These are phyloP conservation scores for Lasioglossum calceatum DNA, from an alignment of 2,888 invertebrate species.

Conservation along the genomic window DNA sequence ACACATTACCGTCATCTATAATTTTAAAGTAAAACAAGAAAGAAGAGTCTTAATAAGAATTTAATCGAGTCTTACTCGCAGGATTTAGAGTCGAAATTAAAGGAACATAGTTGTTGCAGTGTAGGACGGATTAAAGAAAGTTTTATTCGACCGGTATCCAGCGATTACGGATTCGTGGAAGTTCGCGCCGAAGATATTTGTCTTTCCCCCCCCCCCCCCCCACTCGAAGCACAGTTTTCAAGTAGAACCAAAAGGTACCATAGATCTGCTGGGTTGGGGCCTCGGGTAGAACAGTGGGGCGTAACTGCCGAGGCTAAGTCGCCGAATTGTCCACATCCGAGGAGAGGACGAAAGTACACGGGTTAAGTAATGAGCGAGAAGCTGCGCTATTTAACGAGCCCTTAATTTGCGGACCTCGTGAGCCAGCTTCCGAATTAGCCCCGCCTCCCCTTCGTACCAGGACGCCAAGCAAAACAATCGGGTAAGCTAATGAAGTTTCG, in stretches of 20 bases:
- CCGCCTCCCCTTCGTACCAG: not conserved
- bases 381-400: constrained; percentile 51
- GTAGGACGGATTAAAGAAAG: not conserved
- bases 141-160: not conserved
- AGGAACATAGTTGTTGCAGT: not conserved
- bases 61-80: not conserved
- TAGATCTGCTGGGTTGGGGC: not conserved
- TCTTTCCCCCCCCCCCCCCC: too few relatives aligned
- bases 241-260: constrained; percentile 9
- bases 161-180: not conserved
- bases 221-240: not conserved
- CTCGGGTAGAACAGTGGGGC: not conserved
- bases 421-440: constrained; percentile 35
- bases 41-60: not conserved
- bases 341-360: constrained; percentile 38
- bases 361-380: constrained; percentile 43
- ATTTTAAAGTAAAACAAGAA: not conserved
- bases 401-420: constrained; percentile 48
- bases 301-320: constrained; percentile 33
- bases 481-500: constrained; percentile 57
- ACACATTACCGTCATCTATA: too few relatives aligned
- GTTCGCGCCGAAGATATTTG: not conserved
- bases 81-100: not conserved
- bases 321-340: constrained; percentile 47
- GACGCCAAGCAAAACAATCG: constrained; percentile 43